phyloP scores from a whole-genome alignment of 2,113 vertebrate genomes.

The Neodon shergylaensis region DNA sequence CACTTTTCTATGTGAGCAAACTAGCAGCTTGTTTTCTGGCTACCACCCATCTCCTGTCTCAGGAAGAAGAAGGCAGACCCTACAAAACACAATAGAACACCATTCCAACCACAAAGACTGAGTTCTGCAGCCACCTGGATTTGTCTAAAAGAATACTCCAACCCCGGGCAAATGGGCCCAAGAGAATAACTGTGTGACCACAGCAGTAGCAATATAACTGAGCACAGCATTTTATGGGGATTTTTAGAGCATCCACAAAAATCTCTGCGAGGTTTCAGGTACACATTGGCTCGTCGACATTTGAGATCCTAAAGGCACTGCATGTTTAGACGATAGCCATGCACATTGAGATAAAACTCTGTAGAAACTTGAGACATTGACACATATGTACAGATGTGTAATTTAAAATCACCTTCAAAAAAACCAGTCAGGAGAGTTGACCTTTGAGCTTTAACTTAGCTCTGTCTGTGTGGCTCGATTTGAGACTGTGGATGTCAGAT shows the following conservation, averaged over 20 bases:
- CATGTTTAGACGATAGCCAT: not conserved
- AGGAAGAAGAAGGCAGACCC: not conserved
- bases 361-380: not conserved
- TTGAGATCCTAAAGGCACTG: not conserved
- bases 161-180: not conserved
- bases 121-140: not conserved
- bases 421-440: not conserved
- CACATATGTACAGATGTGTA: not conserved
- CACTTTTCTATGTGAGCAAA: slow-evolving; percentile 16
- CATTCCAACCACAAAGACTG: not conserved
- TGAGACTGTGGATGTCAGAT: not conserved
- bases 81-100: not conserved
- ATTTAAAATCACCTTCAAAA: not conserved
- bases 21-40: not conserved
- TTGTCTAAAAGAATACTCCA: not conserved
- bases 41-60: not conserved
- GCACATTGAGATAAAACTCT: not conserved
- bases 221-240: not conserved
- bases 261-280: not conserved
- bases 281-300: not conserved
- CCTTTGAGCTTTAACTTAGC: not conserved
- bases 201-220: not conserved
- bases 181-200: not conserved
- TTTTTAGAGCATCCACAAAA: not conserved
- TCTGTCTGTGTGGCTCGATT: not conserved